Evolutionary conservation across 2,888 invertebrate genomes (phyloP).

Genomic region (Aromia moschata): DNA sequence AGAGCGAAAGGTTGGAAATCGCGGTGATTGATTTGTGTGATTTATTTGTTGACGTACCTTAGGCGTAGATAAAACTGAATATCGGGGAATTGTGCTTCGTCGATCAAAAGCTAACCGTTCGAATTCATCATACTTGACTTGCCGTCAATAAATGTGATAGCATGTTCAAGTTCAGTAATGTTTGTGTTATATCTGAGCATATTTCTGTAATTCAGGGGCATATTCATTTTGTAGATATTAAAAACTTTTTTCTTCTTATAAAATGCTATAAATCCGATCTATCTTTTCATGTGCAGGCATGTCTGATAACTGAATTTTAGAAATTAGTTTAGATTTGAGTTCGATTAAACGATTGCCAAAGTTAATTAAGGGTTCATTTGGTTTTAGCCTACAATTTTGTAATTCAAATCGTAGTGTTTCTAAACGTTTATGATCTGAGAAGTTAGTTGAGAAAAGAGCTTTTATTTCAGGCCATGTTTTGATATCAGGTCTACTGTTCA

Average conservation of each 20-base stretch:
- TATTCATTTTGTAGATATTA: neutral
- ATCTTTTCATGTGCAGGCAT: neutral
- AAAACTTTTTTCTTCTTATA: neutral
- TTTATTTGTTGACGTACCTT: neutral
- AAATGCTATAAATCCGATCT: neutral
- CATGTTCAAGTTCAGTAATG: neutral
- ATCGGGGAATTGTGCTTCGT: neutral
- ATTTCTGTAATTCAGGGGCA: neutral
- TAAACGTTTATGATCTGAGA: neutral
- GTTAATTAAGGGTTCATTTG: neutral
- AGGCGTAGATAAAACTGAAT: neutral
- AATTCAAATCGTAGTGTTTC: neutral
- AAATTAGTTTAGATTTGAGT: neutral
- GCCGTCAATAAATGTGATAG: neutral
- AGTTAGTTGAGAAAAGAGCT: neutral
- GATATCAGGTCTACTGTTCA: neutral
- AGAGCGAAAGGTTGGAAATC: neutral
- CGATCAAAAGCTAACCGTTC: neutral
- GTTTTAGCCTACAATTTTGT: neutral
- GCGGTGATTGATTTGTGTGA: no score
- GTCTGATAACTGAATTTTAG: neutral
- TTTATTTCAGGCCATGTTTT: neutral
- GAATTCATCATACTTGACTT: neutral
- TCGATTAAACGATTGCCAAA: neutral
- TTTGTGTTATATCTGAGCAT: neutral